Base-by-base conservation (phyloP, 2,113 vertebrate species). In the Scomber scombrus region DNA sequence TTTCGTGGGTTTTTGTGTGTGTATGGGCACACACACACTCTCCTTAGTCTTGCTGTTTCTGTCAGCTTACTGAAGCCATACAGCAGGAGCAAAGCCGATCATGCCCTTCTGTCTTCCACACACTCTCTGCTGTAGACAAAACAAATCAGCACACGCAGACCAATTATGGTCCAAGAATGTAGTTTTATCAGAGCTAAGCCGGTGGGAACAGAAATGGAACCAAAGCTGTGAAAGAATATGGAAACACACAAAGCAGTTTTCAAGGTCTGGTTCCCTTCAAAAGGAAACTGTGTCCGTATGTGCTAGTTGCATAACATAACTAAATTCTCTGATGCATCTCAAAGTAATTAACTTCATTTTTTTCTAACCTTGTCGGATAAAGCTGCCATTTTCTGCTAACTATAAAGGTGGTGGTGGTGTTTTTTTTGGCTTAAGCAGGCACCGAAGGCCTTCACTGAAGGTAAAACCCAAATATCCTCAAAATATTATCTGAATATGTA, bases 81-180 rank as follows among this genome's bases (percentile, higher is more conserved):
- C 0, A 71, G 46, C 55, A 68, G 14, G 26, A 55, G 40, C 29
- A 16, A 54, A 64, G 50, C 29, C 43, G 49, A 87, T 62, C 68
- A 47, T 21, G 57, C 26, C 62, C 64, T 34, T 82, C 52, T 80
- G 74, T 75, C 80, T 84, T 85, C 82, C 85, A 91, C 78, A 85
- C 75, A 64, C 61, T 87, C 62, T 75, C 65, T 7, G 7, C 10
- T 5, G 70, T 91, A 92, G 92, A 93, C 92, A 89, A 94, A 95
- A 94, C 93, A 92, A 75, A 80, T 70, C 19, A 14, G 14, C 69
- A 84, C 51, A 70, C 40, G 56, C 61, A 85, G 82, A 91, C 90
- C 76, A 85, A 88, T 89, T 85, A 88, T 34, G 45, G 5, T 31
- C 26, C 45, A 78, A 78, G 88, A 88, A 91, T 93, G 85, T 58